phyloP scores from a whole-genome alignment of 2,888 invertebrate species.

The Chymomyza procnemis region DNA sequence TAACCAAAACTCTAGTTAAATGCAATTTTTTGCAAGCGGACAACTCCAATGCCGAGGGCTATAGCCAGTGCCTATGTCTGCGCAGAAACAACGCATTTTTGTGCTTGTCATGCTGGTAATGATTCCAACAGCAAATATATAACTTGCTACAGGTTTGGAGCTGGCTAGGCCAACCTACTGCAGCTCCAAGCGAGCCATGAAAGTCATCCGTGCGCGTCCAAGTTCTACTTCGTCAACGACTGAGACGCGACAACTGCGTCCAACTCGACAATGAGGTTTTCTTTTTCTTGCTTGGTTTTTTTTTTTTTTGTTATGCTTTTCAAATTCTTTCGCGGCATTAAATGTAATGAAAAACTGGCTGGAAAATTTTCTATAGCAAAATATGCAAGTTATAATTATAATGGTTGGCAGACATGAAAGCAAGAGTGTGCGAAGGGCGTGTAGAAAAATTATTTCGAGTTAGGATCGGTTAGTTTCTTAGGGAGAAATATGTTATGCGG shows the following conservation, averaged over 20 bases:
- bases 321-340: conserved; percentile 69
- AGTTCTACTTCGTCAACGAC: conserved; percentile 57
- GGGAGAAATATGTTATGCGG: not conserved
- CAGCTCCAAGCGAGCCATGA: conserved; percentile 76
- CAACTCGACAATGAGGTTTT: conserved; percentile 6
- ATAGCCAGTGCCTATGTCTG: conserved; percentile 47
- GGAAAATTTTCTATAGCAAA: conserved; percentile 46
- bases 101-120: conserved; percentile 75
- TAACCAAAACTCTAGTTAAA: not conserved
- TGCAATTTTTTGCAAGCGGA: conserved; percentile 29
- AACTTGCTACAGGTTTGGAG: conserved; percentile 44
- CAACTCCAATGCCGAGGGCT: conserved; percentile 2
- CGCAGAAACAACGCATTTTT: conserved; percentile 70
- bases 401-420: conserved; percentile 60
- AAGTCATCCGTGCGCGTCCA: conserved; percentile 72
- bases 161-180: conserved; percentile 19
- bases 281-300: not conserved
- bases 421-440: conserved; percentile 23
- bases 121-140: conserved; percentile 54
- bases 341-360: conserved; percentile 69
- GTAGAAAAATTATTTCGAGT: conserved; percentile 1
- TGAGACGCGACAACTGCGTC: conserved; percentile 27
- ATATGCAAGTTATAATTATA: conserved; percentile 66
- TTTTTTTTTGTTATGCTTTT: conserved; percentile 63
- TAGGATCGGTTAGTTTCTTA: not conserved